Conservation (phyloP, 2,888 invertebrate species). For the Leptopilina myrica region DNA sequence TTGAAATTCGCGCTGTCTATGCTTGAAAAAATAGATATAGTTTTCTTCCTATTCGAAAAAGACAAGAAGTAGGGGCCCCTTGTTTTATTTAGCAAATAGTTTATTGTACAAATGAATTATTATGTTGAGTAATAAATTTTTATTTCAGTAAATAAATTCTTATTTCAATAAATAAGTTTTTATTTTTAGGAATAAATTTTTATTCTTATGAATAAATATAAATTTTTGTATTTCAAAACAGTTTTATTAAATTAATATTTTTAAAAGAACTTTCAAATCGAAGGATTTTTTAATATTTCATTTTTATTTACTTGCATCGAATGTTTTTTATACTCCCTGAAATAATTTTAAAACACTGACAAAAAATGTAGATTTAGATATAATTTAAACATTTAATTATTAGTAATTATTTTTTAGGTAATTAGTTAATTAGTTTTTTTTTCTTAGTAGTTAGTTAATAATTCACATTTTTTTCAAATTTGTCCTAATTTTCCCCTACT, state of each 20-base stretch:
- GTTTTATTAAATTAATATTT: background rate
- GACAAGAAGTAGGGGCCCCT: constrained; percentile 32
- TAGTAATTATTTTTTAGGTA: background rate
- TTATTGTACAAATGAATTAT: background rate
- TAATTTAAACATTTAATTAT: background rate
- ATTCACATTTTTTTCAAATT: background rate
- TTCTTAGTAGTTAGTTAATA: background rate
- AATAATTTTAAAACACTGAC: background rate
- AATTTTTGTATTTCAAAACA: too few species aligned
- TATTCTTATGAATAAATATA: too few species aligned
- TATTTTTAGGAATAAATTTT: too few species aligned
- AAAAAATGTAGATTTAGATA: background rate
- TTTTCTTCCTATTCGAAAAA: constrained; percentile 8
- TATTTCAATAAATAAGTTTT: too few species aligned
- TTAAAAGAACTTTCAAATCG: background rate
- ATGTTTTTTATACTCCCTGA: background rate
- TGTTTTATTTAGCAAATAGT: background rate
- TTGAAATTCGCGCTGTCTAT: constrained; percentile 22
- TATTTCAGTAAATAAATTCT: too few species aligned
- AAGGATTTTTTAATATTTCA: constrained; percentile 21
- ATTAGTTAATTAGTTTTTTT: background rate
- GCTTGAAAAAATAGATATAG: constrained; percentile 14
- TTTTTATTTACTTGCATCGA: background rate
- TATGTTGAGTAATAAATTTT: background rate
- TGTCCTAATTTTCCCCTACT: constrained; percentile 10